Base-by-base conservation (phyloP, 1,140 invertebrate species). In the Bradysia coprophila region DNA sequence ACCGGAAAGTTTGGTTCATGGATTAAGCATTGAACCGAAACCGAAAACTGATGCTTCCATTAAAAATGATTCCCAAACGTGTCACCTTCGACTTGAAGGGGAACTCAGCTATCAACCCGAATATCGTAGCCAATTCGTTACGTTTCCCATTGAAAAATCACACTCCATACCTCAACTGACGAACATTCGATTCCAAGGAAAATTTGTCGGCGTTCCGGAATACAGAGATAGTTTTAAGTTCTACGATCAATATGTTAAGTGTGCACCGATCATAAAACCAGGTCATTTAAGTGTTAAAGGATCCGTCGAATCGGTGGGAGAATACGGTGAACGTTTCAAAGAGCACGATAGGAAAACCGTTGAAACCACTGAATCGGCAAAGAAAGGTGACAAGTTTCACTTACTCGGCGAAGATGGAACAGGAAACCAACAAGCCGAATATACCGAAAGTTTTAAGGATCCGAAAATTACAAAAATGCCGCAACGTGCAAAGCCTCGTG, bases 381-480 rank as follows among this genome's bases (percentile, higher is more conserved):
- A 59, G 40, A 53, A 50, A 40, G 46, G 53, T 22, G 57, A 59
- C 43, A 53, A 59, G 41, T 41, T 59, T 31, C 45, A 49, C 24
- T 49, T 53, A 8, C 45, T 48, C n/a, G 57, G 57, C 40, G 51
- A 59, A 38, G 57, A 57, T 38, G 55, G 47, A 38, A n/a, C n/a
- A n/a, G n/a, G n/a, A n/a, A 55, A 56, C 45, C 48, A 59, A 42
- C 49, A 57, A 38, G 56, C 57, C 45, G 57, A 59, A 40, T 59
- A 59, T 43, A 51, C 51, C 42, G 57, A 59, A 49, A 59, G 57
- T 49, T 59, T 57, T 51, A 56, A 53, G 38, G 57, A 59, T 46
- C 55, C 56, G 8, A 52, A 59, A 18, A 50, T 59, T 40, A 59
- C 49, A 44, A 50, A 56, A 31, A 53, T 59, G 50, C 57, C 57